These are phyloP conservation scores for Drosophila arawakana DNA, from an alignment of 1,140 invertebrate genomes.

Conservation along the genomic window DNA sequence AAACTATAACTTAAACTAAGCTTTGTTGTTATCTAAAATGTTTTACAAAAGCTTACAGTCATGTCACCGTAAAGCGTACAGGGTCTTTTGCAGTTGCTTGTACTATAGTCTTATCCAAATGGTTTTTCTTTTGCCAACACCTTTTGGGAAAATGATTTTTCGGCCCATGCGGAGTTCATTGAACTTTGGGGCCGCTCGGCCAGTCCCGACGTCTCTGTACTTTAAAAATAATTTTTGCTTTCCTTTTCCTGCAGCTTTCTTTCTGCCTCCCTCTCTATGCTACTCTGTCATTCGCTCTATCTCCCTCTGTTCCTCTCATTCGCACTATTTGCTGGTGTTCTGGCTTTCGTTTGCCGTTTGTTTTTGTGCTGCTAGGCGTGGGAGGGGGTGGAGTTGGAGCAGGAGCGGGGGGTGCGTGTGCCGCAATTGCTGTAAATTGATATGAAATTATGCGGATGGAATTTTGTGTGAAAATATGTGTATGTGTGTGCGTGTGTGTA, in stretches of 20 bases:
- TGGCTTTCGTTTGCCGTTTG: slow-evolving; percentile 12
- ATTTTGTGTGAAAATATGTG: not conserved
- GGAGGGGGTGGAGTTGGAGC: not conserved
- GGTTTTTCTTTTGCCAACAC: slow-evolving; percentile 11
- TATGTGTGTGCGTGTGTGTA: slow-evolving; percentile 17
- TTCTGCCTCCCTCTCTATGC: not conserved
- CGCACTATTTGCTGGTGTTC: slow-evolving; percentile 4
- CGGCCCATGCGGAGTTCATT: slow-evolving; percentile 56
- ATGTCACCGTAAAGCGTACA: too few species aligned
- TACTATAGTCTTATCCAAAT: too few species aligned
- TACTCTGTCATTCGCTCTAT: not conserved
- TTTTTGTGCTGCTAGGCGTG: slow-evolving; percentile 23
- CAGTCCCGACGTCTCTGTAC: slow-evolving; percentile 42
- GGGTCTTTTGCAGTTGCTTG: too few species aligned
- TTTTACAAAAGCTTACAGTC: too few species aligned
- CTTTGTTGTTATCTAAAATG: too few species aligned
- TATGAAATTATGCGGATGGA: slow-evolving; percentile 42
- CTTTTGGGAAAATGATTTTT: slow-evolving; percentile 26
- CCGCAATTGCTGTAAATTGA: slow-evolving; percentile 63
- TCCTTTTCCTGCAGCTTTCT: not conserved
- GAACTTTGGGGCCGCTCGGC: slow-evolving; percentile 45
- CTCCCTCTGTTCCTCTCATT: not conserved
- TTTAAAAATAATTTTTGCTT: slow-evolving; percentile 64
- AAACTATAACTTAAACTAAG: too few species aligned
- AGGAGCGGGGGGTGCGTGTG: slow-evolving; percentile 17